Evolutionary conservation across 2,113 vertebrate genomes (phyloP).

Genomic region (Phyllostomus discolor): DNA sequence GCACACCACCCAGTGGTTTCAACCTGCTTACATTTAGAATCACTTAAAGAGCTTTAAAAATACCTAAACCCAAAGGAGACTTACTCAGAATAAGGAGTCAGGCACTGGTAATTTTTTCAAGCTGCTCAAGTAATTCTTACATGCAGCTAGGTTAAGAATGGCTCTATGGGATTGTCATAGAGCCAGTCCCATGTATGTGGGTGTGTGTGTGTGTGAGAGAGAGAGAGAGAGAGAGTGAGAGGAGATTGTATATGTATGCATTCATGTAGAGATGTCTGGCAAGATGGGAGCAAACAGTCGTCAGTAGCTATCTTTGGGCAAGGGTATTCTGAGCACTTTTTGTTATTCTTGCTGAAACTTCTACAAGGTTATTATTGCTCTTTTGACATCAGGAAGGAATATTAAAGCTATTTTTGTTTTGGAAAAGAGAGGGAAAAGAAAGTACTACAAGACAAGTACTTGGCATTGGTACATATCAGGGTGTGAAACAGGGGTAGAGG

Average conservation of each 20-base stretch:
- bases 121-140: neutral
- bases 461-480: neutral
- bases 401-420: neutral
- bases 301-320: neutral
- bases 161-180: fast-evolving
- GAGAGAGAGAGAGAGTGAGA: too few relatives aligned
- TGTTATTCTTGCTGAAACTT: neutral
- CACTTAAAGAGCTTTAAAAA: neutral
- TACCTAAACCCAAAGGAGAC: neutral
- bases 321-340: neutral
- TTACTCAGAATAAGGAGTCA: neutral
- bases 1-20: neutral
- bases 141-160: neutral
- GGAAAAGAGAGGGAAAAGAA: neutral
- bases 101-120: neutral
- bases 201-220: neutral
- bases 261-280: neutral
- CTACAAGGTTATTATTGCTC: neutral
- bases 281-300: neutral
- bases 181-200: neutral
- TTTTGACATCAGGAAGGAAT: neutral
- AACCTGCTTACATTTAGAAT: neutral
- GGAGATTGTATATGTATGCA: neutral
- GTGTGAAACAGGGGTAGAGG: neutral
- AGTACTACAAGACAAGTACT: neutral